phyloP scores from a whole-genome alignment of 2,113 vertebrate species.

The mouse (Mus musculus) region DNA sequence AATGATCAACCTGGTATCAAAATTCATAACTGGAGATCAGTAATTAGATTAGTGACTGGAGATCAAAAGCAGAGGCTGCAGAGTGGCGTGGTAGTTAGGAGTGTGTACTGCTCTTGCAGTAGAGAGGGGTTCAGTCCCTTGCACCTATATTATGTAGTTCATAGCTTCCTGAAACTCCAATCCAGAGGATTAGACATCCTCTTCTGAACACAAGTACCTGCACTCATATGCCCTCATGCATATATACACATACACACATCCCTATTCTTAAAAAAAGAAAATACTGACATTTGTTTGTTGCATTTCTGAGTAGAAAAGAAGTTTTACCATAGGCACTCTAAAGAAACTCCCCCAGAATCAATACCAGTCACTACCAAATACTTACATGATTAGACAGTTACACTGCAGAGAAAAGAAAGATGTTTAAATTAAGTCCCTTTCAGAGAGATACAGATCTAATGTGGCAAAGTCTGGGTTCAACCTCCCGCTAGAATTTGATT shows the following conservation, averaged over 20 bases:
- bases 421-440: constrained; percentile 51
- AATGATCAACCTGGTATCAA: background rate
- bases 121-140: background rate
- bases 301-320: background rate
- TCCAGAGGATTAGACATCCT: background rate
- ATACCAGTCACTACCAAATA: background rate
- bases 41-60: background rate
- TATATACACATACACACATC: background rate
- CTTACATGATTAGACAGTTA: constrained; percentile 33
- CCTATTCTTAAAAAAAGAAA: background rate
- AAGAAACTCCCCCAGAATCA: constrained; percentile 4
- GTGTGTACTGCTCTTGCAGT: background rate
- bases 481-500: constrained; percentile 23
- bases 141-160: background rate
- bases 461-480: background rate
- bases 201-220: background rate
- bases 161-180: background rate
- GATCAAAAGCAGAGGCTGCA: background rate
- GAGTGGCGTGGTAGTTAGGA: background rate
- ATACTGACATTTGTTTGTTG: background rate
- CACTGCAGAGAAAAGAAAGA: background rate
- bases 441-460: constrained; percentile 33
- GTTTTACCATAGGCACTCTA: background rate
- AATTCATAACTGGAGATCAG: background rate
- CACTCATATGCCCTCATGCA: background rate